These are phyloP conservation scores for Rhodophaea formosa DNA, from an alignment of 2,888 invertebrate species.

Conservation along the genomic window DNA sequence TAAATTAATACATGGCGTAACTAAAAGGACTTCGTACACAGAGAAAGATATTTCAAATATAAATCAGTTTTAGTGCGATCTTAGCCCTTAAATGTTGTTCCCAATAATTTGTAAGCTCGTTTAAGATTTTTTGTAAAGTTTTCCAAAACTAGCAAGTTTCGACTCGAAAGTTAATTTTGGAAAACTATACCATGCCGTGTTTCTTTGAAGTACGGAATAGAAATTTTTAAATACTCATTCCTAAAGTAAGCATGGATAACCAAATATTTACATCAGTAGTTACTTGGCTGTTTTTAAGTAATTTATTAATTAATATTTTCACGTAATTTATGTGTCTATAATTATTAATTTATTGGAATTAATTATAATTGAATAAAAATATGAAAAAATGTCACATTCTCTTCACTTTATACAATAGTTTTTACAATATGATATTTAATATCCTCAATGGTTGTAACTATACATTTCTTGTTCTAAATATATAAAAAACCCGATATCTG, in stretches of 20 bases:
- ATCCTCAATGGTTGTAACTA: slow-evolving; percentile 83
- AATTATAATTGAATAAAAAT: slow-evolving; percentile 74
- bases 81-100: slow-evolving; percentile 77
- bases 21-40: slow-evolving; percentile 1
- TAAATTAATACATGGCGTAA: background rate
- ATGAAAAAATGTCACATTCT: slow-evolving; percentile 77
- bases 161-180: slow-evolving; percentile 44
- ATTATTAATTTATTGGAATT: slow-evolving; percentile 79
- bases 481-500: slow-evolving; percentile 70
- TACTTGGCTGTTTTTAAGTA: slow-evolving; percentile 78
- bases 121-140: slow-evolving; percentile 53
- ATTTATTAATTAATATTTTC: slow-evolving; percentile 77
- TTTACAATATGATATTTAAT: slow-evolving; percentile 82
- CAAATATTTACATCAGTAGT: slow-evolving; percentile 77
- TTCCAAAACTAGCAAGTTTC: slow-evolving; percentile 45
- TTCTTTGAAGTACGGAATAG: slow-evolving; percentile 52
- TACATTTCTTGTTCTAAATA: slow-evolving; percentile 83
- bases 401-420: slow-evolving; percentile 82
- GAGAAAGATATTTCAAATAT: slow-evolving; percentile 8
- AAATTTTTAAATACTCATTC: slow-evolving; percentile 71
- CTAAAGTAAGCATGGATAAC: slow-evolving; percentile 76
- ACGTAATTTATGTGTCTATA: slow-evolving; percentile 80
- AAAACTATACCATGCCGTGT: slow-evolving; percentile 54
- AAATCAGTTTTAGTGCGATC: slow-evolving; percentile 56
- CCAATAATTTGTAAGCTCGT: slow-evolving; percentile 74